Evolutionary conservation across 2,113 vertebrate genomes (phyloP).

Genomic region (Prietella phreatophila): DNA sequence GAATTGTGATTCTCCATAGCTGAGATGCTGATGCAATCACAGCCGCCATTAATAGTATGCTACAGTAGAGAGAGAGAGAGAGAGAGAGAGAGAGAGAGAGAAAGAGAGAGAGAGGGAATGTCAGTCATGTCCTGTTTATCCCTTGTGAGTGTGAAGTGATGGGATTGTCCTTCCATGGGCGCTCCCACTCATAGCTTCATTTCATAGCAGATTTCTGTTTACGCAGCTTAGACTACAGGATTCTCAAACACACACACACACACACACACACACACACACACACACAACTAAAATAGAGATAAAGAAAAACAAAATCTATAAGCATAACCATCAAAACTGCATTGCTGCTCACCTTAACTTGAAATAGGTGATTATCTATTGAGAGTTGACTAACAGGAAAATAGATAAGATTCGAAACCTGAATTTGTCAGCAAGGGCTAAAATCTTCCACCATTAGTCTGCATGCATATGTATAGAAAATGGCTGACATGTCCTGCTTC

Average conservation of each 20-base stretch:
- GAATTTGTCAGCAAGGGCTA: background rate
- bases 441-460: background rate
- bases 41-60: background rate
- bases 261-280: background rate
- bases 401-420: background rate
- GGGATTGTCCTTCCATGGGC: background rate
- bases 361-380: background rate
- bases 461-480: background rate
- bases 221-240: background rate
- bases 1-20: background rate
- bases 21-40: conserved; percentile 13
- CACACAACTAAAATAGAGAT: background rate
- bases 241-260: background rate
- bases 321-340: background rate
- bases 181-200: conserved; percentile 26
- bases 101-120: background rate
- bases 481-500: background rate
- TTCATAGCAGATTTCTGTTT: conserved; percentile 22
- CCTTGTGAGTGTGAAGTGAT: conserved; percentile 35
- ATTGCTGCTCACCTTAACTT: background rate
- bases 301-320: background rate
- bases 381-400: background rate
- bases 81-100: background rate
- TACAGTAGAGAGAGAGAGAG: conserved; percentile 1
- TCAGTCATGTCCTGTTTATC: conserved; percentile 27